A percentile compares a stretch with the other conserved stretches of the same genome.
These are phyloP conservation scores for Amphipoea oculea DNA, from an alignment of 2,888 invertebrate species.

Conservation along the genomic window DNA sequence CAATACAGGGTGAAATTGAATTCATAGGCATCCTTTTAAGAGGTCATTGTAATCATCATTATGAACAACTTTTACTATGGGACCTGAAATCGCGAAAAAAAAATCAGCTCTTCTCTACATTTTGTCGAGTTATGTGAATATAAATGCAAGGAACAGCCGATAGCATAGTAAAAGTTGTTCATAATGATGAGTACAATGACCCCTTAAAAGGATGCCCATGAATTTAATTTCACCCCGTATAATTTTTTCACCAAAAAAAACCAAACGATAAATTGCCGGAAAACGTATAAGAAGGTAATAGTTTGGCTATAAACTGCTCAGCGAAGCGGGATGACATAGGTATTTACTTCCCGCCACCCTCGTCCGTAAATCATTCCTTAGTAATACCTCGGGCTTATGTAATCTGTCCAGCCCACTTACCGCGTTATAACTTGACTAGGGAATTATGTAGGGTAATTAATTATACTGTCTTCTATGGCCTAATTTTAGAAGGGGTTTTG, in stretches of 20 bases:
- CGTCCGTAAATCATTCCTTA: conserved; percentile 49
- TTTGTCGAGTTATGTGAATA: no score
- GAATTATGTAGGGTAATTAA: conserved; percentile 40
- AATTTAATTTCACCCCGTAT: no score
- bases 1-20: not conserved
- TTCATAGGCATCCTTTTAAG: no score
- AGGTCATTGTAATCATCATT: no score
- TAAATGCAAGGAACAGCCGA: no score
- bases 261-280: not conserved
- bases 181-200: no score
- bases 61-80: no score
- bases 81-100: no score
- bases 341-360: conserved; percentile 21
- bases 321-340: conserved; percentile 31
- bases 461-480: conserved; percentile 17
- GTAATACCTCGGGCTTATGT: conserved; percentile 44
- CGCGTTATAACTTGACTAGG: conserved; percentile 38
- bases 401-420: conserved; percentile 57
- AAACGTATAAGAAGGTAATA: conserved; percentile 13
- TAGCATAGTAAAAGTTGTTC: no score
- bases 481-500: not conserved
- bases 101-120: no score
- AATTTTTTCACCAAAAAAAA: not conserved
- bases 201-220: no score
- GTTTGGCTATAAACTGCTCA: conserved; percentile 21